Evolutionary conservation across 1,140 invertebrate genomes (phyloP).

Genomic region (Diploscapter pachys): DNA sequence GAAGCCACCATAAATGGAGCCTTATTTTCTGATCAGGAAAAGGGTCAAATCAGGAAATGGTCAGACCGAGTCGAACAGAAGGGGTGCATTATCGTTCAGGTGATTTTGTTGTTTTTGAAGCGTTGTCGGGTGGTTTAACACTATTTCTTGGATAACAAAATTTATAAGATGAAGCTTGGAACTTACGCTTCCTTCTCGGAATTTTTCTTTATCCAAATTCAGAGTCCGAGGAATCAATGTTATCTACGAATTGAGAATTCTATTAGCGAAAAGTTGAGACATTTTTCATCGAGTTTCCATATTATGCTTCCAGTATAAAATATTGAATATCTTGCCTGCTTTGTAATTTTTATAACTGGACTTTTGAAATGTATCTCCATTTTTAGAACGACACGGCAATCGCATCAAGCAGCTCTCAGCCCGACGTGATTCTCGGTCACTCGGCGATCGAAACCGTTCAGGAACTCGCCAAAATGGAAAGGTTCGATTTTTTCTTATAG

Average conservation of each 20-base stretch:
- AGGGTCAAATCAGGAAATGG: not conserved
- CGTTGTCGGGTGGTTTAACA: not conserved
- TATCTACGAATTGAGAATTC: no score
- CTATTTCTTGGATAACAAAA: not conserved
- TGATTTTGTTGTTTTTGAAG: not conserved
- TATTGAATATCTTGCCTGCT: no score
- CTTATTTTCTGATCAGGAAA: not conserved
- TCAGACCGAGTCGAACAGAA: not conserved
- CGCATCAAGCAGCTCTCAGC: not conserved
- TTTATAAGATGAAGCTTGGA: not conserved
- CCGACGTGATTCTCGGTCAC: constrained; percentile 1
- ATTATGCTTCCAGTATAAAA: no score
- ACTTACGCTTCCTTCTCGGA: not conserved
- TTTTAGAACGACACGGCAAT: no score
- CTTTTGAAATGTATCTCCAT: no score
- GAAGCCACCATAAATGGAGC: constrained; percentile 3
- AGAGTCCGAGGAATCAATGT: not conserved
- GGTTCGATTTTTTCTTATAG: not conserved
- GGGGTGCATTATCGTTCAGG: constrained; percentile 9
- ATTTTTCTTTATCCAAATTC: constrained; percentile 6
- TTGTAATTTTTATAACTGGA: no score
- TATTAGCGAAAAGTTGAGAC: no score
- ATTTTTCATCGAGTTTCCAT: no score
- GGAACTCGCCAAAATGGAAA: constrained; percentile 3
- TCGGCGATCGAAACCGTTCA: constrained; percentile 7